Evolutionary conservation across 2,888 invertebrate species (phyloP), one percentile per base, ranked within the genome.

Genomic region (Portevinia maculata): DNA sequence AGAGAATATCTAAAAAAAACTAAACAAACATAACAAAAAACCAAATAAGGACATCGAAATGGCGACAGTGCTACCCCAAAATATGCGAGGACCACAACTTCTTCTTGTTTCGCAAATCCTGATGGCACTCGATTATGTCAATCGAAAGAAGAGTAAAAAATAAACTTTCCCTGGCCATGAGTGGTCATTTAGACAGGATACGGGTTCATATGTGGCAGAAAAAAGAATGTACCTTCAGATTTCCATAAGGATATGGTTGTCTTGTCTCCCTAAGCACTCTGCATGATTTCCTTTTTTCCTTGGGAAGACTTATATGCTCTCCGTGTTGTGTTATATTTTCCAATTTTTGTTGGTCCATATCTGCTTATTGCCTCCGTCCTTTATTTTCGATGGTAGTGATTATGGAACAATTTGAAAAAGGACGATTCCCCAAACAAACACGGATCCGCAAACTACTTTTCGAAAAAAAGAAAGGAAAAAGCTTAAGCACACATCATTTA

Each of bases 141-240:
- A 83, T 83, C 78, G 83, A 78, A 41, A 70, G 83, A 83, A 83
- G 83, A 83, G 83, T 83, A 83, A 73, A 83, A 83, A 83, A 81
- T 52, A 76, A 83, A 76, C 83, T 78, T 83, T 76, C 46, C 64
- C 32, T 48, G 34, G 9, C 64, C 65, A 65, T 55, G 76, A 83
- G 83, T 78, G 83, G 70, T 83, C 71, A 71, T 78, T 83, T 83
- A 41, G 30, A 65, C 34, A 41, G 59, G 65, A 78, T 65, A 55
- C 64, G 55, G 75, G 50, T 75, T 50, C 57, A 39, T 15, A 13
- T 28, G 41, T 9, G 37, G 13, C 48, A 60, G 46, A 69, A 65
- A 71, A 37, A 65, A 60, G 60, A 76, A 81, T 81, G 65, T 65
- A 81, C 81, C 81, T 81, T 70, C 64, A 55, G 81, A 81, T 81